These are phyloP conservation scores for Steinernema feltiae DNA, from an alignment of 1,140 invertebrate species.

Conservation along the genomic window DNA sequence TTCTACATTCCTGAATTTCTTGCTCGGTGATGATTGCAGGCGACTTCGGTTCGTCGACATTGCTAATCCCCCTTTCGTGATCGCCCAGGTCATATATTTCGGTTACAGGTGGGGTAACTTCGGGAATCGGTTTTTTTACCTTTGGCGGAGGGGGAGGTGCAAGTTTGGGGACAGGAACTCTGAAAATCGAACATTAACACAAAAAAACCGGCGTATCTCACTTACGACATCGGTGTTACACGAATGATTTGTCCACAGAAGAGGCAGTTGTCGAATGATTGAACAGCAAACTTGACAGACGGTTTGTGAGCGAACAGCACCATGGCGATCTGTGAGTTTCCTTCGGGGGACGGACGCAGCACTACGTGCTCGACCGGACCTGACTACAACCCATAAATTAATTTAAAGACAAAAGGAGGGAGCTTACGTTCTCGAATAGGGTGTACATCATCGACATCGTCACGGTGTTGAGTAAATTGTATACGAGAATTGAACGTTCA, in stretches of 20 bases:
- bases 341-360: not conserved
- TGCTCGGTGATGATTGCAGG: not conserved
- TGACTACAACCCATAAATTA: not conserved
- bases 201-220: not conserved
- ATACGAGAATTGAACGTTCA: not conserved
- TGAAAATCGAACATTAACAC: not conserved
- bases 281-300: not conserved
- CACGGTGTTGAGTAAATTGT: not conserved
- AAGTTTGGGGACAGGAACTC: not conserved
- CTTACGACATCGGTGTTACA: not conserved
- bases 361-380: not conserved
- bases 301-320: not conserved
- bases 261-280: not conserved
- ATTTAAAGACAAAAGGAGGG: not conserved
- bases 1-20: not conserved
- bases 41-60: not conserved
- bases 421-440: not conserved
- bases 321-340: not conserved
- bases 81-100: not conserved
- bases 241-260: not conserved
- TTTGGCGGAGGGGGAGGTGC: too few relatives aligned
- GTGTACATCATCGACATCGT: not conserved
- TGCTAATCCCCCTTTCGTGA: too few relatives aligned
- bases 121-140: not conserved
- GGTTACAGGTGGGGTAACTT: too few relatives aligned